These are phyloP conservation scores for Beroe ovata DNA, from an alignment of 37 sponge, comb jelly and placozoan genomes.

Conservation along the genomic window DNA sequence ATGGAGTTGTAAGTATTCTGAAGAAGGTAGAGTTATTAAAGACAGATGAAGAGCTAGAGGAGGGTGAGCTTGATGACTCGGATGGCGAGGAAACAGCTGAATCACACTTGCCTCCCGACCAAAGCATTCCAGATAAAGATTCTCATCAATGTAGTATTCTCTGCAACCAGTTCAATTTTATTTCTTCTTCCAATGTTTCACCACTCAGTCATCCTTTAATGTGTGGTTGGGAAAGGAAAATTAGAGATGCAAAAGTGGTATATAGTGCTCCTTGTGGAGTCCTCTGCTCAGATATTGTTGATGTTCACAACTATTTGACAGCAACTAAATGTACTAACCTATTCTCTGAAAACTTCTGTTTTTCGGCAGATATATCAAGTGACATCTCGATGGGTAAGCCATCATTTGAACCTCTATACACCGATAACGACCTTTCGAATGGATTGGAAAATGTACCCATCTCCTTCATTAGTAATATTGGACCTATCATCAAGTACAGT, in stretches of 20 bases:
- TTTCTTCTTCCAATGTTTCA: not conserved
- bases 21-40: not conserved
- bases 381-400: not conserved
- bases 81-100: slow-evolving; percentile 37
- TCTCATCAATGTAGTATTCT: slow-evolving; percentile 15
- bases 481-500: slow-evolving; percentile 60
- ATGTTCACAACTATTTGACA: not conserved
- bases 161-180: not conserved
- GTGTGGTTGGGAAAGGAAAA: not conserved
- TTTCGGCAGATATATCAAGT: not conserved
- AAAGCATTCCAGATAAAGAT: not conserved
- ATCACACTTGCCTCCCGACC: not conserved
- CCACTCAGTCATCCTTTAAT: not conserved
- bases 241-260: not conserved
- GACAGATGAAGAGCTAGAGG: slow-evolving; percentile 52
- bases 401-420: slow-evolving; percentile 29
- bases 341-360: slow-evolving; percentile 3
- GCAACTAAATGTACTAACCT: slow-evolving; percentile 33
- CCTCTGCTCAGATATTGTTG: not conserved
- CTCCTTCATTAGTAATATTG: slow-evolving; percentile 49
- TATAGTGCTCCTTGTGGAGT: slow-evolving; percentile 57
- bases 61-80: slow-evolving; percentile 43
- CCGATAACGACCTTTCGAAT: slow-evolving; percentile 59
- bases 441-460: slow-evolving; percentile 25
- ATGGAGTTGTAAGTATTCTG: not conserved